Evolutionary conservation across 2,797 vertebrate genomes (phyloP).

Genomic region (Xiphophorus birchmanni): DNA sequence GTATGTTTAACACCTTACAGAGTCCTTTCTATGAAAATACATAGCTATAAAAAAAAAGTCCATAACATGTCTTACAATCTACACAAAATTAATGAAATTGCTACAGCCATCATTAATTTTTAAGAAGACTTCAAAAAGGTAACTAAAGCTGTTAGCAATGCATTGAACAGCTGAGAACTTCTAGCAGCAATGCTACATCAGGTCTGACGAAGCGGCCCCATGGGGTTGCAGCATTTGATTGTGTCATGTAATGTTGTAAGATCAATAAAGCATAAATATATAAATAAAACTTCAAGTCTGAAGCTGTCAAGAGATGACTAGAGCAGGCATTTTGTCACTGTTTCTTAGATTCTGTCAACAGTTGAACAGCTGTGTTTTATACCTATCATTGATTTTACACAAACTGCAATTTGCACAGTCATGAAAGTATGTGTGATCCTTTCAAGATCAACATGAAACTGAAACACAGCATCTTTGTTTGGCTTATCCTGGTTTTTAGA

Average conservation of each 20-base stretch:
- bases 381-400: conserved; percentile 4
- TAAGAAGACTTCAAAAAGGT: background rate
- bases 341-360: background rate
- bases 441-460: background rate
- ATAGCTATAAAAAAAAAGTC: too few relatives aligned
- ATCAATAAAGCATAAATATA: conserved; percentile 7
- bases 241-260: conserved; percentile 3
- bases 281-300: conserved; percentile 1
- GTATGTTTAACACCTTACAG: background rate
- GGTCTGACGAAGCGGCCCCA: background rate
- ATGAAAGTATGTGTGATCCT: background rate
- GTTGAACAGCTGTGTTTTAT: conserved; percentile 8
- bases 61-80: background rate
- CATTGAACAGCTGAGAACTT: background rate
- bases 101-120: background rate
- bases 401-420: background rate
- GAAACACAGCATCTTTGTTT: background rate
- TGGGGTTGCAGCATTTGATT: background rate
- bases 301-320: conserved; percentile 3
- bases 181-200: background rate
- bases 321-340: background rate
- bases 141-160: background rate
- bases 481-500: background rate
- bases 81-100: background rate
- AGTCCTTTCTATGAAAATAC: background rate